These are phyloP conservation scores for Temnopleurus reevesii DNA, from an alignment of 53 echinoderm and acorn worm genomes.

Conservation along the genomic window DNA sequence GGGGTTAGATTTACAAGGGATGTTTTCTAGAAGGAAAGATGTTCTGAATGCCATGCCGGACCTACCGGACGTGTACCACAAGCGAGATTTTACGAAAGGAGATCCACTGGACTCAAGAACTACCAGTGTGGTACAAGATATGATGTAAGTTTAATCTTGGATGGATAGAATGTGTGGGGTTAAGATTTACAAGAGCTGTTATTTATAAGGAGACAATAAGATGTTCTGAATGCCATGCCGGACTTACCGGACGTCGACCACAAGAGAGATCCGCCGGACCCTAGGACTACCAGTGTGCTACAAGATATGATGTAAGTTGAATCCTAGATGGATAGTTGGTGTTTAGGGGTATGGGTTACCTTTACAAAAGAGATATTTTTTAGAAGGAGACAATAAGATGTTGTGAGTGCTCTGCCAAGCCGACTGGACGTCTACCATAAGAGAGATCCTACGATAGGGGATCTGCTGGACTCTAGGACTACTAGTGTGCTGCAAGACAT, in stretches of 20 bases:
- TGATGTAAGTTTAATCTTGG: conserved; percentile 91
- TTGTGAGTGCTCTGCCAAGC: conserved; percentile 36
- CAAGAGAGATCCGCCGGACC: conserved; percentile 77
- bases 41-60: conserved; percentile 50
- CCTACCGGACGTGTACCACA: conserved; percentile 46
- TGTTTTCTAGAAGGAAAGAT: background rate
- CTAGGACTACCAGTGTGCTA: conserved; percentile 66
- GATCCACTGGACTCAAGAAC: conserved; percentile 76
- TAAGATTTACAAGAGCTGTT: no score
- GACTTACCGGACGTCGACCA: conserved; percentile 50
- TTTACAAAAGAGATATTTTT: background rate
- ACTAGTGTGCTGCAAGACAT: conserved; percentile 74
- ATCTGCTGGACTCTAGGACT: conserved; percentile 73
- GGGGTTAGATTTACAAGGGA: no score
- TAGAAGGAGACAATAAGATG: conserved; percentile 26
- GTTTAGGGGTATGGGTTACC: no score
- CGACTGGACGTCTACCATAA: conserved; percentile 39
- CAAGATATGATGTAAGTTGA: conserved; percentile 89
- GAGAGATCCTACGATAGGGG: conserved; percentile 66
- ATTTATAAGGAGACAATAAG: no score
- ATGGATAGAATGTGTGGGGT: no score
- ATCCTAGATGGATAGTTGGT: no score
- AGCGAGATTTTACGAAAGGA: conserved; percentile 61
- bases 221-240: conserved; percentile 48
- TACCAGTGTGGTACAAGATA: conserved; percentile 70